phyloP scores from a whole-genome alignment of 2,888 invertebrate genomes.

The Atrina japonica region DNA sequence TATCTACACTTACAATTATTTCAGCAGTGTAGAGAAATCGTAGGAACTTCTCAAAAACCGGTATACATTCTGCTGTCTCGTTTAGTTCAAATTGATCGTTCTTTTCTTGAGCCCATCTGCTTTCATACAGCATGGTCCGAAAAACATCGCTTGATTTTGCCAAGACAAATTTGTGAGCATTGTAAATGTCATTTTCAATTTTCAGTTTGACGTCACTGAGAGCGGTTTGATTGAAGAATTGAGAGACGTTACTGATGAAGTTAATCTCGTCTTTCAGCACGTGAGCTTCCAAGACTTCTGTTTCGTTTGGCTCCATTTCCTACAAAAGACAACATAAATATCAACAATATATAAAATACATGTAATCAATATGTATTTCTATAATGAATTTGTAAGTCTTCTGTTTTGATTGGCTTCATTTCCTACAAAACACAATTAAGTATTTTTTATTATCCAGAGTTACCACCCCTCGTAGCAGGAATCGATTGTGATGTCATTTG shows the following conservation, averaged over 20 bases:
- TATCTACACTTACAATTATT: slow-evolving; percentile 72
- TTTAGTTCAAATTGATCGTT: slow-evolving; percentile 73
- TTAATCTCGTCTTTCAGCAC: slow-evolving; percentile 75
- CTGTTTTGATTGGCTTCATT: slow-evolving; percentile 29
- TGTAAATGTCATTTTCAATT: slow-evolving; percentile 70
- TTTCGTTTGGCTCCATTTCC: slow-evolving; percentile 35
- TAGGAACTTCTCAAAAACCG: slow-evolving; percentile 78
- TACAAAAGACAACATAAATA: no score
- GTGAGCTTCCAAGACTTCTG: slow-evolving; percentile 48
- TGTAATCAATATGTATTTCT: no score
- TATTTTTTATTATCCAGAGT: no score
- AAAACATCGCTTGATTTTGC: slow-evolving; percentile 80
- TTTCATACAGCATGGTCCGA: slow-evolving; percentile 78
- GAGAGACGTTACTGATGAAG: slow-evolving; percentile 77
- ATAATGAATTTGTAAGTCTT: slow-evolving; percentile 51
- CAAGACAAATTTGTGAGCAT: slow-evolving; percentile 79
- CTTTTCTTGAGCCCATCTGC: slow-evolving; percentile 71
- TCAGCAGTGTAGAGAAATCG: slow-evolving; percentile 79
- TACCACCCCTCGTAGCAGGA: no score
- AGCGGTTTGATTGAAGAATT: slow-evolving; percentile 77
- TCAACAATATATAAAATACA: no score
- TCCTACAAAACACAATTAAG: slow-evolving; percentile 31
- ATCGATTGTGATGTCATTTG: no score
- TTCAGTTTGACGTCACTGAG: slow-evolving; percentile 77
- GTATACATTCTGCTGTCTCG: slow-evolving; percentile 77